phyloP scores from a whole-genome alignment of 2,797 vertebrate species.

The Sardinella longiceps region DNA sequence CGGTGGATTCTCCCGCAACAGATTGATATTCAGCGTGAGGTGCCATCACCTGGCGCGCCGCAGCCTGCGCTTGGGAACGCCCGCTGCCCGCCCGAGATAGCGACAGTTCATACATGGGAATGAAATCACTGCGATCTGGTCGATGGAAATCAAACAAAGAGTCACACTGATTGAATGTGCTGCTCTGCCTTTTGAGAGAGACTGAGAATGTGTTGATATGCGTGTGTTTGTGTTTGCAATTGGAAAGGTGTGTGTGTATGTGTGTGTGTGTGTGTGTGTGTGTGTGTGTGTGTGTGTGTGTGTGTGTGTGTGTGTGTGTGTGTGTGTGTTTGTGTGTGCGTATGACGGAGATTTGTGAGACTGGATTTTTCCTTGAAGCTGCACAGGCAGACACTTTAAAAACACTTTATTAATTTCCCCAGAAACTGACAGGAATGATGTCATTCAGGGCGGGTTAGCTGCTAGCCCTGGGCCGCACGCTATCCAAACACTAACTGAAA shows the following conservation, averaged over 20 bases:
- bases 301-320: slow-evolving; percentile 20
- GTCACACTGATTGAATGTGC: slow-evolving; percentile 29
- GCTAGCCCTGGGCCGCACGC: slow-evolving; percentile 3
- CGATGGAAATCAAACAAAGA: slow-evolving; percentile 56
- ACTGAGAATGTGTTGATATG: neutral
- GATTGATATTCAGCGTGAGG: slow-evolving; percentile 44
- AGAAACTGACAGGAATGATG: neutral
- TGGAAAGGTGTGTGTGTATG: neutral
- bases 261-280: neutral
- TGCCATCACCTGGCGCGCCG: slow-evolving; percentile 39
- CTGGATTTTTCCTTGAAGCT: slow-evolving; percentile 3
- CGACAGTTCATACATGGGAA: slow-evolving; percentile 58
- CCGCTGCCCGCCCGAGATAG: slow-evolving; percentile 55
- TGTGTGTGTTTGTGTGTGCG: slow-evolving; percentile 26
- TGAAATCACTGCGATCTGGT: slow-evolving; percentile 55
- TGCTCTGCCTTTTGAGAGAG: neutral
- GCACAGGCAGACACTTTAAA: neutral
- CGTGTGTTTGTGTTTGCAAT: no score
- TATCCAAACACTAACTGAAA: slow-evolving; percentile 1
- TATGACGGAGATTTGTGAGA: neutral
- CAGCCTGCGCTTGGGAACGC: slow-evolving; percentile 41
- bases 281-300: slow-evolving; percentile 1
- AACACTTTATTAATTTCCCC: slow-evolving; percentile 1
- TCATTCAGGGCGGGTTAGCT: neutral
- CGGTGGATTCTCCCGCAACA: slow-evolving; percentile 16